Evolutionary conservation across 2,113 vertebrate genomes (phyloP).

Genomic region (Gymnarchus niloticus): DNA sequence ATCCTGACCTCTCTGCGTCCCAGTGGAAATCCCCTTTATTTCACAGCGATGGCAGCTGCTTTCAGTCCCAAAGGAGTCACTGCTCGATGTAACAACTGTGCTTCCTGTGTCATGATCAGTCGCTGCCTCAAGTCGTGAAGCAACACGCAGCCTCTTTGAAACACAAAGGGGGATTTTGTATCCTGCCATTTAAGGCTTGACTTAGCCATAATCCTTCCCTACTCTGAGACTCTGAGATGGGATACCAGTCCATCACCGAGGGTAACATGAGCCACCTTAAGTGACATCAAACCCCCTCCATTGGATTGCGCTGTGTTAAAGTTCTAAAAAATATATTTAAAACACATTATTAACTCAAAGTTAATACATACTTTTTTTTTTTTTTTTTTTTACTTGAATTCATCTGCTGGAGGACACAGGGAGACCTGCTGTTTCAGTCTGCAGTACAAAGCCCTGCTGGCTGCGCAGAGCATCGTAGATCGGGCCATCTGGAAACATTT

Average conservation of each 20-base stretch:
- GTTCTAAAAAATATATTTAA: background rate
- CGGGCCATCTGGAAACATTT: constrained; percentile 33
- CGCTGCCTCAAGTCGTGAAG: background rate
- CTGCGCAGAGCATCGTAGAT: background rate
- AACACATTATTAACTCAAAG: background rate
- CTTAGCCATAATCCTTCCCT: too few relatives aligned
- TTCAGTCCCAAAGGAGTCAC: background rate
- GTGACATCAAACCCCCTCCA: background rate
- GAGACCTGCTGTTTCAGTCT: background rate
- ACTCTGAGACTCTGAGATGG: too few relatives aligned
- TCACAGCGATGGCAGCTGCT: constrained; percentile 5
- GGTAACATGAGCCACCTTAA: too few relatives aligned
- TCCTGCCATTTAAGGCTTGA: background rate
- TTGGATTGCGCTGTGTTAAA: background rate
- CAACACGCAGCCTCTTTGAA: too few relatives aligned
- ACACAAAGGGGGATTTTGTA: background rate
- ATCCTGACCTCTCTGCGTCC: background rate
- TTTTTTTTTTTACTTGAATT: background rate
- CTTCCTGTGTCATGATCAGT: constrained; percentile 22
- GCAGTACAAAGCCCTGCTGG: background rate
- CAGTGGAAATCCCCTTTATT: constrained; percentile 8
- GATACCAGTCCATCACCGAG: too few relatives aligned
- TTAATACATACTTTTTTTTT: background rate
- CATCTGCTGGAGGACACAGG: background rate
- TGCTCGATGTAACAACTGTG: constrained; percentile 22